Evolutionary conservation across 2,113 vertebrate genomes (phyloP), one percentile per base, ranked within the genome.

Genomic region (Spea multiplicata): DNA sequence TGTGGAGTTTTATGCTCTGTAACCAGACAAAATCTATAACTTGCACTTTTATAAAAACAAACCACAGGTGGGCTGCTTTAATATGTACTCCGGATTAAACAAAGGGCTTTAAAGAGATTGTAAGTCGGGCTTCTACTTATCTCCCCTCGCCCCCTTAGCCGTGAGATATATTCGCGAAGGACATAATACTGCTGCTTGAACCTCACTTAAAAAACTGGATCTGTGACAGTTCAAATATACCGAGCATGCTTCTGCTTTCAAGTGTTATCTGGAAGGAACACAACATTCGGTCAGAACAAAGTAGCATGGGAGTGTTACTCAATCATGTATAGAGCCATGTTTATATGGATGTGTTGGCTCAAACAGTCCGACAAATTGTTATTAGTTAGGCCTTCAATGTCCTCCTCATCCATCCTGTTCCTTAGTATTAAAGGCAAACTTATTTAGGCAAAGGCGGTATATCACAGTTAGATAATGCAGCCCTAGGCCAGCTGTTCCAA

Each of bases 11-110:
- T 80, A 44, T 59, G 71, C 30, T 55, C 50, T 59, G 71, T 59
- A 74, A 62, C 62, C 62, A 8, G n/a, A 44, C 50, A 16, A 14
- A 68, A 80, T 74, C 78, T 80, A 61, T 55, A 73, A 74, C 55
- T 61, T 79, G 44, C 68, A 75, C 44, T 53, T 83, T 80, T 83
- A 64, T 72, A 76, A 71, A 82, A 85, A 83, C 78, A 82, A 85
- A 82, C 81, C 84, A 81, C 82, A 83, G 78, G 78, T 85, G 74
- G 81, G 82, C 75, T 52, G 14, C 62, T 70, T 66, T 83, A 48
- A 61, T 68, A 70, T 52, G 59, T 67, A 53, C 4, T 52, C 48
- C 12, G 66, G 74, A 78, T 78, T 82, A 81, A 85, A 83, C 77
- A 80, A 72, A 70, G 53, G 59, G 81, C 64, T 75, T 83, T 80